These are phyloP conservation scores for Rhyacophila brunnea DNA, from an alignment of 1,140 invertebrate genomes.

Conservation along the genomic window DNA sequence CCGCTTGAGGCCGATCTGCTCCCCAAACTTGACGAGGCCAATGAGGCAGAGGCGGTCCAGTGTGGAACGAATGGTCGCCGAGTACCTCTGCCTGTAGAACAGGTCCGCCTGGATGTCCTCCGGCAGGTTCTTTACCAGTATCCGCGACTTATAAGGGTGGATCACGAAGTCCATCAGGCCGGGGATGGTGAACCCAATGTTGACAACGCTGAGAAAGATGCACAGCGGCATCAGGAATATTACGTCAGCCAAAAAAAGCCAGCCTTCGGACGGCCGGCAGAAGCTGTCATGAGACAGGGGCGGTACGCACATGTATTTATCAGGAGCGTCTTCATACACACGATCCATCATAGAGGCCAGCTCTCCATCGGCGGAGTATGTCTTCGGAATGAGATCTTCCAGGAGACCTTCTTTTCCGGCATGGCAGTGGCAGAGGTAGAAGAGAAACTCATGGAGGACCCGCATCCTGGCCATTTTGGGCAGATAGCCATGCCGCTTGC, in stretches of 20 bases:
- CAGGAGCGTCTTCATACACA: conserved; percentile 41
- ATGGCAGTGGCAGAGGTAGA: conserved; percentile 65
- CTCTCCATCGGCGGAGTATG: neutral
- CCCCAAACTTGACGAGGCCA: conserved; percentile 69
- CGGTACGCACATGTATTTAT: conserved; percentile 71
- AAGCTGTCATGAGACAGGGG: conserved; percentile 60
- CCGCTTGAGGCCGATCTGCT: conserved; percentile 65
- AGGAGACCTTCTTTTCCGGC: conserved; percentile 44
- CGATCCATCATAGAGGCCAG: conserved; percentile 27
- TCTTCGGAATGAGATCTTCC: conserved; percentile 34
- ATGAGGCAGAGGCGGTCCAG: conserved; percentile 59
- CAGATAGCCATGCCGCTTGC: conserved; percentile 14
- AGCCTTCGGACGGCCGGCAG: conserved; percentile 57
- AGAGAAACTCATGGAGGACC: conserved; percentile 64
- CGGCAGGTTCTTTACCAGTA: conserved; percentile 60
- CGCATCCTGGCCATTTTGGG: conserved; percentile 69
- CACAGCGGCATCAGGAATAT: conserved; percentile 66
- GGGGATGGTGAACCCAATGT: conserved; percentile 56
- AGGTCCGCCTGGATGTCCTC: conserved; percentile 53
- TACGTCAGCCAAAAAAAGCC: conserved; percentile 69
- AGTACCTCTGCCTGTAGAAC: conserved; percentile 60
- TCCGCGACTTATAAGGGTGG: conserved; percentile 65
- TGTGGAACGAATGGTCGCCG: conserved; percentile 61
- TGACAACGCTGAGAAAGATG: conserved; percentile 66
- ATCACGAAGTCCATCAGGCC: conserved; percentile 59